phyloP scores from a whole-genome alignment of 2,797 vertebrate genomes.

The Lophius americanus region DNA sequence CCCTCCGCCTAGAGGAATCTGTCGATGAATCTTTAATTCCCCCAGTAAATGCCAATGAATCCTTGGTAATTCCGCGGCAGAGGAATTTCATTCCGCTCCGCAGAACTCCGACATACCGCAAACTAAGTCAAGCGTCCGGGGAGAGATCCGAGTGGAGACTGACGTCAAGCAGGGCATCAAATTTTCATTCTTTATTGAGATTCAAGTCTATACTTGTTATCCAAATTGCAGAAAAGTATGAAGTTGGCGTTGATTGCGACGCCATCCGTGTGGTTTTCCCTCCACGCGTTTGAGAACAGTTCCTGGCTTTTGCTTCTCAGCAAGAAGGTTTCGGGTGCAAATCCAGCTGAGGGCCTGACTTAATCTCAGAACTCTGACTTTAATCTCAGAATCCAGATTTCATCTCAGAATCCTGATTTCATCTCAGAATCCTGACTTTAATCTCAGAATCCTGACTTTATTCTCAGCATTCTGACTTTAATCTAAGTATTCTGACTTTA shows the following conservation, averaged over 20 bases:
- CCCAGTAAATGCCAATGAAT: conserved; percentile 40
- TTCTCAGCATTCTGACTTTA: no score
- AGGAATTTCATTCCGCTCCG: conserved; percentile 3
- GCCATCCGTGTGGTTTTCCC: not conserved
- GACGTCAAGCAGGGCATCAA: not conserved
- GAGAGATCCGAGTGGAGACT: not conserved
- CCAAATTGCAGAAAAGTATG: not conserved
- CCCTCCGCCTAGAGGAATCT: not conserved
- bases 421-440: no score
- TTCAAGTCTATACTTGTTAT: not conserved
- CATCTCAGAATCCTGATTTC: no score
- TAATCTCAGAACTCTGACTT: no score
- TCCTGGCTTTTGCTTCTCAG: conserved; percentile 23
- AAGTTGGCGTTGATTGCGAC: not conserved
- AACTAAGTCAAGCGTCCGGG: not conserved
- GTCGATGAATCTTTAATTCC: conserved; percentile 33
- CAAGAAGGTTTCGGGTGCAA: not conserved
- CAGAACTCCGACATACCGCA: not conserved
- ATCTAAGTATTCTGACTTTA: no score
- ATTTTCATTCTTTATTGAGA: not conserved
- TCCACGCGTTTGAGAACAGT: not conserved
- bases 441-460: no score
- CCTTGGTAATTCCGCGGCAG: conserved; percentile 3
- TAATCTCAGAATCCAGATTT: no score
- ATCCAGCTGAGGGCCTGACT: no score